These are phyloP conservation scores for Danio choprae DNA, from an alignment of 2,797 vertebrate species.

Conservation along the genomic window DNA sequence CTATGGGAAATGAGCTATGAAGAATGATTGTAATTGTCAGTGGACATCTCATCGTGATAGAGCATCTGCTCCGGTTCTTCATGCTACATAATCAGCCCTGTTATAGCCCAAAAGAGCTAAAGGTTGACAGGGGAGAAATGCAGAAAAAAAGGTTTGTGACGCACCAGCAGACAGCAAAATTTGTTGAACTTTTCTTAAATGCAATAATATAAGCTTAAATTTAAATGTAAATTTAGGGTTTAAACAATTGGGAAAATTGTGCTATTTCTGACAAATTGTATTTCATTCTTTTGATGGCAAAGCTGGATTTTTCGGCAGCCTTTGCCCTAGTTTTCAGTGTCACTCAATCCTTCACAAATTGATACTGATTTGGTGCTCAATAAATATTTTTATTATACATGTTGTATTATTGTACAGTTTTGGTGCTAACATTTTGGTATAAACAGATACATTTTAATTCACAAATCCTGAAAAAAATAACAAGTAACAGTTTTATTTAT, in stretches of 20 bases:
- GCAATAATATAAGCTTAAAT: conserved; percentile 57
- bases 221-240: conserved; percentile 43
- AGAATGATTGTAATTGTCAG: conserved; percentile 88
- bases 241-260: not conserved
- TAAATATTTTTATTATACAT: no score
- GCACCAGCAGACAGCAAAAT: conserved; percentile 54
- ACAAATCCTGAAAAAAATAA: no score
- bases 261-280: not conserved
- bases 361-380: no score
- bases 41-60: conserved; percentile 86
- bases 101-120: conserved; percentile 68
- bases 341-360: no score
- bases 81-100: conserved; percentile 85
- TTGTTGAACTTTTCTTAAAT: conserved; percentile 54
- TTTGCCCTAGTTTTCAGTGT: no score
- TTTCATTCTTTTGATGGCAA: no score
- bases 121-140: conserved; percentile 64
- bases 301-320: no score
- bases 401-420: no score
- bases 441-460: no score
- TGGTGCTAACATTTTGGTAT: no score
- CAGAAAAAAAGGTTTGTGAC: conserved; percentile 30
- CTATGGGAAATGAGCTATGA: conserved; percentile 88
- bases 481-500: no score
- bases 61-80: conserved; percentile 88